These are phyloP conservation scores for Phalera bucephala DNA, from an alignment of 2,888 invertebrate genomes.

Conservation along the genomic window DNA sequence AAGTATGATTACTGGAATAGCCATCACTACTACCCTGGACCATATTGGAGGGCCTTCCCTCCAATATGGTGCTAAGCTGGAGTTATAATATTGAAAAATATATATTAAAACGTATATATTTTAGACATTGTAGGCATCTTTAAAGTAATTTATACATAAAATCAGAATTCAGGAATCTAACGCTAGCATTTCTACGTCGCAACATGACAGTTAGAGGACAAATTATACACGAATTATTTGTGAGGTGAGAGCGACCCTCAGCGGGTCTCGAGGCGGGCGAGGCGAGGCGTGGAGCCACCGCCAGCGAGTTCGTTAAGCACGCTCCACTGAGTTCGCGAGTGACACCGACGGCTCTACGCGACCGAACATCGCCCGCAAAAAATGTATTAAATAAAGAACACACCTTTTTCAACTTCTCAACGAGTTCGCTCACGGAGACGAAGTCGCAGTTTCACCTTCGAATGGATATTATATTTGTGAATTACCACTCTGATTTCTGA, in stretches of 20 bases:
- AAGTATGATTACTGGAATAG: too few relatives aligned
- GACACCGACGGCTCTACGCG: constrained; percentile 67
- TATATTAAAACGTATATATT: too few relatives aligned
- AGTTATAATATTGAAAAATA: too few relatives aligned
- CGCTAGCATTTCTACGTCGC: too few relatives aligned
- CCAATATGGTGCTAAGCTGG: background rate
- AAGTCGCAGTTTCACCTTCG: constrained; percentile 40
- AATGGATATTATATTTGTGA: constrained; percentile 28
- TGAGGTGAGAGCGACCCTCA: constrained; percentile 32
- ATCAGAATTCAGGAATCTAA: too few relatives aligned
- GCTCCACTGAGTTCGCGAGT: constrained; percentile 71
- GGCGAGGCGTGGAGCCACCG: constrained; percentile 38
- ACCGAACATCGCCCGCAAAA: constrained; percentile 64
- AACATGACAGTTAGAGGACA: constrained; percentile 24
- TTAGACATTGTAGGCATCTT: too few relatives aligned
- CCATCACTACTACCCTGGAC: too few relatives aligned
- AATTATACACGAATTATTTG: constrained; percentile 36
- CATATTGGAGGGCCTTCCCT: too few relatives aligned
- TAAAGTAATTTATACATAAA: too few relatives aligned
- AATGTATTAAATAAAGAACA: constrained; percentile 66
- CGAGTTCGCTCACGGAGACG: constrained; percentile 53
- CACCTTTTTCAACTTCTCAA: constrained; percentile 65
- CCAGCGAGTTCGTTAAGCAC: constrained; percentile 71
- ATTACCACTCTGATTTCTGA: too few relatives aligned
- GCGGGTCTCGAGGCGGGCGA: constrained; percentile 18